Evolutionary conservation across 1,140 invertebrate genomes (phyloP), one percentile per base, ranked within the genome.

Genomic region (Elymnias hypermnestra): DNA sequence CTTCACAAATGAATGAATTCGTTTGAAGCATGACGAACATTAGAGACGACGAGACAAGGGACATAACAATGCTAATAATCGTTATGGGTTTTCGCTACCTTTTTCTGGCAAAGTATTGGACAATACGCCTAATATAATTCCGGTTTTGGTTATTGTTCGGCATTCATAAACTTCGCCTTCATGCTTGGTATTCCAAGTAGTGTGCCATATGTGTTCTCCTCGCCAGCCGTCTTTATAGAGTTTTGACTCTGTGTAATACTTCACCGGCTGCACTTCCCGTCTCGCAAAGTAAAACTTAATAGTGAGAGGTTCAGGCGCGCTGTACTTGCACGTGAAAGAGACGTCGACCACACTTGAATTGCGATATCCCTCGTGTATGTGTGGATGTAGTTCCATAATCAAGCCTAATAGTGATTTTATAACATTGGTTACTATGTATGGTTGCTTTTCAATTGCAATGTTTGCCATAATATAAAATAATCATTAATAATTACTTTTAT

Each of bases 331-430:
- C 5, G 63, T 72, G 31, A 77, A 67, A 1, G 69, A 72, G 29
- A 83, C 72, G 38, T 35, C 44, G 13, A 55, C 47, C 29, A 64
- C 22, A 31, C 35, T 44, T n/a, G 53, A 50, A 26, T 63, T 59
- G 7, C 51, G n/a, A 10, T 56, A 50, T 0, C 37, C 35, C 18
- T 72, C 63, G 31, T 62, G 47, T 41, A 79, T 70, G 23, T 57
- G 67, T 13, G 73, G 77, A 39, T 77, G 69, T 4, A 83, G 68
- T 76, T 83, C 78, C 78, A 83, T 83, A 38, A 77, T 49, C 43
- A 79, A 55, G 45, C 78, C 78, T 83, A 72, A 38, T 37, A 39
- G 37, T 52, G 1, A 41, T 41, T 40, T 46, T 12, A 46, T 22
- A 43, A 36, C 18, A 50, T 39, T 38, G 36, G 41, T 44, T 44